Evolutionary conservation across 2,113 vertebrate genomes (phyloP).

Genomic region (Halcyon senegalensis): DNA sequence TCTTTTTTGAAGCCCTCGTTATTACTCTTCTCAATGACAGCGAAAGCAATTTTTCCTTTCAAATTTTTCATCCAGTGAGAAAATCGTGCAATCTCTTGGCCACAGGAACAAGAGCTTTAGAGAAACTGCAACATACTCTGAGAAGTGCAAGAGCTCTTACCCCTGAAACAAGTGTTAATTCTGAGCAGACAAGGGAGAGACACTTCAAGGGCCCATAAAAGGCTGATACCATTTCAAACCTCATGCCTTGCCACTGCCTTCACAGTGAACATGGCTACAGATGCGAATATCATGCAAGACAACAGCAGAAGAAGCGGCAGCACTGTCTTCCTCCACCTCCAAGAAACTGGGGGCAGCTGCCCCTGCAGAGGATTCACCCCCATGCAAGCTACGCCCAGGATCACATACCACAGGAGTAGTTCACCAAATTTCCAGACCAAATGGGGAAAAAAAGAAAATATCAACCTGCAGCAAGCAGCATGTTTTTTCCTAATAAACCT

Average conservation of each 20-base stretch:
- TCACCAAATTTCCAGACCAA: background rate
- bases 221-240: background rate
- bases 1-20: background rate
- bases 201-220: background rate
- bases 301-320: background rate
- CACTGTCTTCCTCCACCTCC: fast-evolving
- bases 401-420: background rate
- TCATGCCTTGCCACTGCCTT: background rate
- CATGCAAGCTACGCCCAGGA: background rate
- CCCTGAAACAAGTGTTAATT: background rate
- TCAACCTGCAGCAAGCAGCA: background rate
- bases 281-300: background rate
- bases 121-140: background rate
- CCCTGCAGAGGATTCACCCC: background rate
- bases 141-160: background rate
- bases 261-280: background rate
- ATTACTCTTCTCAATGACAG: background rate
- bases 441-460: background rate
- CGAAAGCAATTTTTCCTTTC: background rate
- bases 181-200: background rate
- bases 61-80: background rate
- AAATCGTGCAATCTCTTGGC: background rate
- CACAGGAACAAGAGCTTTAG: background rate
- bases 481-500: background rate
- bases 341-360: background rate